These are phyloP conservation scores for Pseudomyrmex cubaensis DNA, from an alignment of 1,140 invertebrate species.

Conservation along the genomic window DNA sequence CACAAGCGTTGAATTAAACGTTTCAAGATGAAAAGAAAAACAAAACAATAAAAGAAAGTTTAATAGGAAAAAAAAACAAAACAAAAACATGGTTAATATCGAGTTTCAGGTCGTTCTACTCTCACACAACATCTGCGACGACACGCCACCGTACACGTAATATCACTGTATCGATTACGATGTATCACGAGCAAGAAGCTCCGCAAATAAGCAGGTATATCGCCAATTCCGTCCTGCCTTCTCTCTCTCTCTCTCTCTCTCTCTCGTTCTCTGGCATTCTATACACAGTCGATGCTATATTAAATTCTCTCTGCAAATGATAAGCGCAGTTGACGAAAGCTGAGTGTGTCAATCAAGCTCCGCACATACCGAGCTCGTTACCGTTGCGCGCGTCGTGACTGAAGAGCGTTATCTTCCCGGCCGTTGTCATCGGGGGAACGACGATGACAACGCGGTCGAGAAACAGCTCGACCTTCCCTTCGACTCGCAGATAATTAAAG, in stretches of 20 bases:
- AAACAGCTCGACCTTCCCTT: slow-evolving; percentile 2
- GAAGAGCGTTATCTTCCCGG: slow-evolving; percentile 38
- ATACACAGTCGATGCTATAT: neutral
- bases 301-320: slow-evolving; percentile 30
- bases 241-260: too few species aligned
- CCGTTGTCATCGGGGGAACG: neutral
- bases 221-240: too few species aligned
- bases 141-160: neutral
- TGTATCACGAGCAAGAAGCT: neutral
- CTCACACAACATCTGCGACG: slow-evolving; percentile 18
- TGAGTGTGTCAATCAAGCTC: slow-evolving; percentile 8
- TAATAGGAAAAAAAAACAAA: too few species aligned
- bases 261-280: too few species aligned
- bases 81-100: slow-evolving; percentile 12
- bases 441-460: slow-evolving; percentile 35
- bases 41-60: too few species aligned
- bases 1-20: neutral
- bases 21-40: neutral
- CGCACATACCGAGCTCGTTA: slow-evolving; percentile 53
- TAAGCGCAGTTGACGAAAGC: slow-evolving; percentile 48
- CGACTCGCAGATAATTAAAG: slow-evolving; percentile 77
- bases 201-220: slow-evolving; percentile 28
- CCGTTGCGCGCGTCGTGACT: slow-evolving; percentile 28
- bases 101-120: neutral
- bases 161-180: slow-evolving; percentile 24